Base-by-base conservation (phyloP, 2,797 vertebrate species). In the Aythya fuligula region DNA sequence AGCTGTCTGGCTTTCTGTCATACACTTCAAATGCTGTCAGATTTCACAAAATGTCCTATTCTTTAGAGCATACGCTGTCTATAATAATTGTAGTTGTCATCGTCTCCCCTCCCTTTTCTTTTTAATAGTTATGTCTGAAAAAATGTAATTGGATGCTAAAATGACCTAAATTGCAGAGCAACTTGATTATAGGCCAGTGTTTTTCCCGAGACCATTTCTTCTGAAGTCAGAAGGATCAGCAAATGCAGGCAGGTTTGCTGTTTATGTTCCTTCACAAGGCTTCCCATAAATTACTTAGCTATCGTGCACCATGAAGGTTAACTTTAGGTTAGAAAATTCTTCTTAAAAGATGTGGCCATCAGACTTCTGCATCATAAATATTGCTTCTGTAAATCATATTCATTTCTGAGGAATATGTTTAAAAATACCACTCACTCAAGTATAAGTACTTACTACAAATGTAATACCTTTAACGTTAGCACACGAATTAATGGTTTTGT, bases 371-470 rank as follows among this genome's bases (percentile, higher is more conserved):
- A 11, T 28, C 43, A 51, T 67, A 85, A 82, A 54, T 61, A 86
- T 71, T 16, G 71, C 39, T 66, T 64, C 32, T 56, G 38, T 72
- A 90, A 94, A 90, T 77, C 32, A 21, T 41, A 77, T 32, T 91
- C 51, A n/a, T 60, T 53, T 15, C 74, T 80, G 89, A 80, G 79
- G 28, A 75, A 66, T 85, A 82, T 94, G 87, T 95, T 38, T 75
- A 90, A 92, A 95, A 94, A 51, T 30, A 90, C 0, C 70, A 49
- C 34, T 51, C 41, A 13, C 49, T 56, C 72, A 83, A 80, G 78
- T 36, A 39, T 36, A 57, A 89, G 53, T 43, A 32, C 70, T 82
- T 82, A 74, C 17, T 47, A 91, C 78, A 96, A 95, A 81, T 10
- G 4, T 24, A 72, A 25, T 54, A 65, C 9, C 93, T 75, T 82